A percentile compares a stretch with the other conserved stretches of the same genome.
Conservation (phyloP, 2,113 vertebrate species). For the Myodes glareolus region DNA sequence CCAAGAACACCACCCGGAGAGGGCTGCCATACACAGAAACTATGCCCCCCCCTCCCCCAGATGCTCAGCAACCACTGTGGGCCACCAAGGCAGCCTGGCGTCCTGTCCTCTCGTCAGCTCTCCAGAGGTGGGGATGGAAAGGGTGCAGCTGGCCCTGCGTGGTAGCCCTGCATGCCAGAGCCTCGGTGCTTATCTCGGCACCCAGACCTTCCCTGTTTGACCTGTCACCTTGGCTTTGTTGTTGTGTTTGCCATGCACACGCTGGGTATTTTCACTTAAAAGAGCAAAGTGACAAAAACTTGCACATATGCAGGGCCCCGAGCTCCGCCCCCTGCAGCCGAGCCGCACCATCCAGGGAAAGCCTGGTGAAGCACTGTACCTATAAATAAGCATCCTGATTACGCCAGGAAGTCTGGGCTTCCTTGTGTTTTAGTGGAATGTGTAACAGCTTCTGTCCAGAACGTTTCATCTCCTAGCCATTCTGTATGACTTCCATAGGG, state of each 20-base stretch:
- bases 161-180: not conserved
- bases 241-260: not conserved
- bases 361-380: not conserved
- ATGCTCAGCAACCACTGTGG: fast-evolving
- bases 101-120: not conserved
- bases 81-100: fast-evolving
- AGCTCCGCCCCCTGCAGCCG: not conserved
- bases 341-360: not conserved
- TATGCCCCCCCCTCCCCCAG: fast-evolving
- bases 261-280: not conserved
- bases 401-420: conserved; percentile 61
- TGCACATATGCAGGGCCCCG: fast-evolving
- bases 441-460: conserved; percentile 46
- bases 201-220: not conserved
- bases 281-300: not conserved
- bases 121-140: not conserved
- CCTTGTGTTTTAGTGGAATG: conserved; percentile 54
- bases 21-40: not conserved
- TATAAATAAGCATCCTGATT: conserved; percentile 61
- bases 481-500: not conserved
- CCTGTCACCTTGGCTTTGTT: not conserved
- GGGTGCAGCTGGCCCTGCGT: fast-evolving
- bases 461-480: conserved; percentile 41
- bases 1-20: not conserved
- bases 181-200: not conserved